Evolutionary conservation across 2,888 invertebrate species (phyloP).

Genomic region (Mythimna lalbum): DNA sequence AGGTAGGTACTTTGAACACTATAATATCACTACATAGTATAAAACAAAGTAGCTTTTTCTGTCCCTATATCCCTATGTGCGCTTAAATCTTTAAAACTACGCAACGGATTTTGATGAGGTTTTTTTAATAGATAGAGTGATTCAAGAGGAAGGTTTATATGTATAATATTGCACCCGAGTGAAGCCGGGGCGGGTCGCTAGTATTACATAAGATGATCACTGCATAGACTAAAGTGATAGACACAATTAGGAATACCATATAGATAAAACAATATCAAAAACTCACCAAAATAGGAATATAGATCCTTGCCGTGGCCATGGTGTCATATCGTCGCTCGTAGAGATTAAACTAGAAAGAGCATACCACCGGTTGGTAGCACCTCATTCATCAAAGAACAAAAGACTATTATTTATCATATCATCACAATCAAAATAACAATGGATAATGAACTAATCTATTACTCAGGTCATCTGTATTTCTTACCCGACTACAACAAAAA

Average conservation of each 20-base stretch:
- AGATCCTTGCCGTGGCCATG: slow-evolving; percentile 8
- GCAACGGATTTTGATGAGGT: too few relatives aligned
- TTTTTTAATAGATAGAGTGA: too few relatives aligned
- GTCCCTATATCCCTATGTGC: too few relatives aligned
- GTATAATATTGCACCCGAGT: too few relatives aligned
- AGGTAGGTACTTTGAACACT: not conserved
- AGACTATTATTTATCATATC: slow-evolving; percentile 22
- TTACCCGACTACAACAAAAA: too few relatives aligned
- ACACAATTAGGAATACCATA: not conserved
- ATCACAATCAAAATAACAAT: slow-evolving; percentile 32
- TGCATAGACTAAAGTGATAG: not conserved
- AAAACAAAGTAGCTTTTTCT: too few relatives aligned
- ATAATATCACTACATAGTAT: too few relatives aligned
- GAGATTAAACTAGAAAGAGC: not conserved
- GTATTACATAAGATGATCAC: not conserved
- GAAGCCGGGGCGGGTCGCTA: too few relatives aligned
- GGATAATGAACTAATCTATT: not conserved
- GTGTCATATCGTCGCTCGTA: not conserved
- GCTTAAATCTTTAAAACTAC: too few relatives aligned
- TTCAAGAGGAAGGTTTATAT: too few relatives aligned
- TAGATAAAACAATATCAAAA: not conserved
- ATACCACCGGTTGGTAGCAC: too few relatives aligned
- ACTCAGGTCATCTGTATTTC: not conserved
- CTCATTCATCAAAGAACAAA: slow-evolving; percentile 25
- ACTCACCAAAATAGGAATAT: slow-evolving; percentile 29